A percentile compares a stretch with the other conserved stretches of the same genome.
Conservation (phyloP, 2,797 vertebrate genomes). For the Cirrhinus mrigala region DNA sequence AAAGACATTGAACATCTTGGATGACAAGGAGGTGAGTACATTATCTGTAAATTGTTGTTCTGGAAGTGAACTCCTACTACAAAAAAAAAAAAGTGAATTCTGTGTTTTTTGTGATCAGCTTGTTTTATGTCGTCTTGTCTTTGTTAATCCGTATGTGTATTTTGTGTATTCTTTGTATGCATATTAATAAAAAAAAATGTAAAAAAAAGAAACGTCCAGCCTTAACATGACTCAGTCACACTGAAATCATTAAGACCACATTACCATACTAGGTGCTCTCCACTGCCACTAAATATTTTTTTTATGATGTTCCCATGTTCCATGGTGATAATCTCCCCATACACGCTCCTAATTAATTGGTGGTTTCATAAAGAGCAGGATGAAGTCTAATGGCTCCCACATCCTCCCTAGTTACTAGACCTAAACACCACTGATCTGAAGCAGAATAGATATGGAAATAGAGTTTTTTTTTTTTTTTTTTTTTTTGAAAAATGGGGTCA, state of each 20-base stretch:
- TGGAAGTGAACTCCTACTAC: no score
- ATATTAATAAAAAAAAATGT: no score
- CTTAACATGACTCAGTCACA: background rate
- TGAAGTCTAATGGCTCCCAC: background rate
- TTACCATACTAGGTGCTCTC: conserved; percentile 61
- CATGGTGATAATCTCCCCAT: conserved; percentile 1
- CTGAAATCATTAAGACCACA: background rate
- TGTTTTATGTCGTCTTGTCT: no score
- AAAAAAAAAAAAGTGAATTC: no score
- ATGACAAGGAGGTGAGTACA: no score
- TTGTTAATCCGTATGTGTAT: no score
- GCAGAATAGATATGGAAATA: background rate
- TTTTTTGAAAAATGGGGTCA: conserved; percentile 2
- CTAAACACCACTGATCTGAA: conserved; percentile 24
- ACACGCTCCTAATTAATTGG: background rate
- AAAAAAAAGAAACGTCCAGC: background rate
- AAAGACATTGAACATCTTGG: no score
- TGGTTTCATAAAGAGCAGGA: conserved; percentile 24
- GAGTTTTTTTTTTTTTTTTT: background rate
- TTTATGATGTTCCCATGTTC: conserved; percentile 15
- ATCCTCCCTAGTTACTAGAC: conserved; percentile 19
- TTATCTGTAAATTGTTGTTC: no score
- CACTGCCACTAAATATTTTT: conserved; percentile 17
- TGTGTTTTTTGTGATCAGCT: no score
- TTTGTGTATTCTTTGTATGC: no score